phyloP scores from a whole-genome alignment of 2,113 vertebrate species.

The Corythaeola cristata region DNA sequence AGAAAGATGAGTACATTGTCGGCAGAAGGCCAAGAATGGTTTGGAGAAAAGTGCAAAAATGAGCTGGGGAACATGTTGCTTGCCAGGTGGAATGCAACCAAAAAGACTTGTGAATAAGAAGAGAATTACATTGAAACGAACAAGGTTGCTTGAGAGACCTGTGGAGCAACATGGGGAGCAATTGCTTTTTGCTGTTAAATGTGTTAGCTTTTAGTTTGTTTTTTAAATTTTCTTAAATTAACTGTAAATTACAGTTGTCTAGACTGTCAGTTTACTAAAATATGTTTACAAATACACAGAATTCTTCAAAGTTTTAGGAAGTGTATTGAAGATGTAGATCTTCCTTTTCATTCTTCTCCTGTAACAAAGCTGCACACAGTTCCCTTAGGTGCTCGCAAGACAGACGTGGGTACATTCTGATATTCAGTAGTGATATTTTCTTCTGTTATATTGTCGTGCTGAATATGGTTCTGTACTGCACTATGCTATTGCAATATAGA shows the following conservation, averaged over 20 bases:
- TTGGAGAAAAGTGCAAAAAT: not conserved
- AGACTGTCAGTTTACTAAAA: not conserved
- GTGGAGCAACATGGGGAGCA: not conserved
- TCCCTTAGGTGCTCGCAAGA: not conserved
- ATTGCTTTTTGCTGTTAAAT: not conserved
- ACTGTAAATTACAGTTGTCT: not conserved
- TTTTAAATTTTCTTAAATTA: slow-evolving; percentile 20
- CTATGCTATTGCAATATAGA: not conserved
- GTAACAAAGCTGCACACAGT: not conserved
- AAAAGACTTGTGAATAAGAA: not conserved
- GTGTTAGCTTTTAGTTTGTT: not conserved
- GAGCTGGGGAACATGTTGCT: not conserved
- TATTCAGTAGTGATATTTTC: not conserved
- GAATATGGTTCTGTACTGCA: not conserved
- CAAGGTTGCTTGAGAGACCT: not conserved
- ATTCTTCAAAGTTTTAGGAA: not conserved
- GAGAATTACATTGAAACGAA: not conserved
- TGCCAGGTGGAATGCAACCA: not conserved
- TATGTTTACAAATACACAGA: not conserved
- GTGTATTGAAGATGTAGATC: not conserved
- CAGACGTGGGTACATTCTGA: fast-evolving
- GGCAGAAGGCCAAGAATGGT: not conserved
- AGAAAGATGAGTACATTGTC: not conserved
- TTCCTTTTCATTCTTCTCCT: not conserved
- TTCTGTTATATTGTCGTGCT: not conserved